Base-by-base conservation (phyloP, 1,140 invertebrate species). In the Pinna nobilis region DNA sequence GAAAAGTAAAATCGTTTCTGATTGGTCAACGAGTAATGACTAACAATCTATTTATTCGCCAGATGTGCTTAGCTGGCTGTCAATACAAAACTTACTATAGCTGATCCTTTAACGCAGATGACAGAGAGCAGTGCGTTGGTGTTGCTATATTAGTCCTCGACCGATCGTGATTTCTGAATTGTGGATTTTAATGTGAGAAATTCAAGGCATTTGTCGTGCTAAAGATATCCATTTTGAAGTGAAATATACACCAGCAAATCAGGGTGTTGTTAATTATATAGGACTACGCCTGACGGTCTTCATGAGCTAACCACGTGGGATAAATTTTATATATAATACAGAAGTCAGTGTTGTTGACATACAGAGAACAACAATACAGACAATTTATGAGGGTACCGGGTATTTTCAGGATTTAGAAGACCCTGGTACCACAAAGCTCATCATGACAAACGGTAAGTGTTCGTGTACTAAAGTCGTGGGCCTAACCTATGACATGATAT, bases 1-100 rank as follows among this genome's bases (percentile, higher is more conserved):
- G 20, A 35, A 59, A 59, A 35, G 55, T 59, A 59, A 59, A 30
- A 33, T 33, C 18, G 15, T 33, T 59, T n/a, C 55, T 59, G 55
- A 59, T 59, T 59, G 55, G 55, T 59, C 37, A 13, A 33, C 18
- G 30, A 9, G 18, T 59, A 59, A 59, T 59, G 55, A 59, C 55
- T 59, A 59, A 59, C 37, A 59, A 59, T 59, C 55, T 33, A 59
- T 59, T 59, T 33, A 33, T 33, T 59, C 55, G 33, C 55, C 55
- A 59, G 55, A 59, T 59, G 55, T 59, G 55, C 30, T 59, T 33
- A 35, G 37, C 37, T 59, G 30, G 33, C 55, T 35, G 55, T 59
- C 55, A 59, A 59, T 59, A 59, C 30, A 59, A 30, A 59, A 59
- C 37, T 33, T 15, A 15, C 15, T 35, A 59, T 35, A 59, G 55